Evolutionary conservation across 2,113 vertebrate species (phyloP).

Genomic region (Lampris megalopsis): DNA sequence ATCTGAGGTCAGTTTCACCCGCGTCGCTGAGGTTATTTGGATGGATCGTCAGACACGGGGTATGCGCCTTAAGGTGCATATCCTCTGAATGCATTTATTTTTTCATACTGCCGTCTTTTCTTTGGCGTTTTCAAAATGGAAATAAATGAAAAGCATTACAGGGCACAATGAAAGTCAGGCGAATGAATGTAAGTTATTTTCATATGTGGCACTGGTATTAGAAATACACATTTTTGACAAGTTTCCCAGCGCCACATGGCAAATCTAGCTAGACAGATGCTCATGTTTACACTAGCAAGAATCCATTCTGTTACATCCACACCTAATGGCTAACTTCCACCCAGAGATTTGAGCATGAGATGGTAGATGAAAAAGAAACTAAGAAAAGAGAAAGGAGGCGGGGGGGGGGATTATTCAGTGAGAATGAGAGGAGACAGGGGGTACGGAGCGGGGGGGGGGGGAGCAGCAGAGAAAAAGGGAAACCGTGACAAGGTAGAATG

Average conservation of each 20-base stretch:
- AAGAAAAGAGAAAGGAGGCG: neutral
- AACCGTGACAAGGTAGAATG: conserved; percentile 33
- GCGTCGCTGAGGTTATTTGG: conserved; percentile 18
- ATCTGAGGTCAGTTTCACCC: conserved; percentile 38
- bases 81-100: neutral
- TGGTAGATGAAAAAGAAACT: conserved; percentile 35
- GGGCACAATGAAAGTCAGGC: conserved; percentile 12
- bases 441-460: conserved; percentile 31
- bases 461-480: conserved; percentile 45
- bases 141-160: conserved; percentile 18
- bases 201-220: neutral
- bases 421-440: conserved; percentile 47
- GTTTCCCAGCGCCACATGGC: conserved; percentile 31
- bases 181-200: conserved; percentile 23
- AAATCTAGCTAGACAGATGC: conserved; percentile 20
- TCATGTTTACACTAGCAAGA: conserved; percentile 44
- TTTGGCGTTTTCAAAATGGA: neutral
- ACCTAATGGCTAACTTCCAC: conserved; percentile 55
- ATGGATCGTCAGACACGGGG: neutral
- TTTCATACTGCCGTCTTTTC: conserved; percentile 1
- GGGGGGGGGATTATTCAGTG: conserved; percentile 46
- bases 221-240: conserved; percentile 38
- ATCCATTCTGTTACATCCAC: conserved; percentile 45
- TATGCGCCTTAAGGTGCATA: conserved; percentile 10
- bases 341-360: conserved; percentile 42